Evolutionary conservation across 2,888 invertebrate genomes (phyloP).

Genomic region (Scelioninae gen. 1): DNA sequence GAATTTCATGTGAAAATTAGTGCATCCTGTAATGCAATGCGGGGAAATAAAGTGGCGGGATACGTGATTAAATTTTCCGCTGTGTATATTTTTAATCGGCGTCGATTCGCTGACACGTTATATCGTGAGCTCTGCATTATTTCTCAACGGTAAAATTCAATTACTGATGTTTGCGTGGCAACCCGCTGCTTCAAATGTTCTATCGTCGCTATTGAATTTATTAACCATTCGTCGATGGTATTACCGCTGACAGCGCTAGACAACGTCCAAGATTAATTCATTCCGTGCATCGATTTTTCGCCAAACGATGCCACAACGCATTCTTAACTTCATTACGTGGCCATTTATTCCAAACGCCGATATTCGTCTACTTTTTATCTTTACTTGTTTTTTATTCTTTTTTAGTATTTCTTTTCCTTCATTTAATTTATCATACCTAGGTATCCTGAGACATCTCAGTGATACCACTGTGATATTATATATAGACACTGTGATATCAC

Average conservation of each 20-base stretch:
- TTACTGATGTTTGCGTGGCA: conserved; percentile 71
- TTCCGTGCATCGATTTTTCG: no score
- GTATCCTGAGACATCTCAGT: no score
- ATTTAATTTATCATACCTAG: no score
- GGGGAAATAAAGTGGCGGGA: conserved; percentile 33
- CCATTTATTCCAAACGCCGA: no score
- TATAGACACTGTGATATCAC: no score
- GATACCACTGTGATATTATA: no score
- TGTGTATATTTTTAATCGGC: conserved; percentile 65
- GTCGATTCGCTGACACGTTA: conserved; percentile 56
- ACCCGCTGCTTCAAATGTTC: conserved; percentile 67
- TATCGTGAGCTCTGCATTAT: conserved; percentile 60
- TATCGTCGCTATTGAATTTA: conserved; percentile 61
- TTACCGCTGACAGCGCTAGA: conserved; percentile 55
- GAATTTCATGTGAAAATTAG: conserved; percentile 49
- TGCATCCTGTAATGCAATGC: conserved; percentile 31
- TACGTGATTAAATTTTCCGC: conserved; percentile 55
- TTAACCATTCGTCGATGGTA: conserved; percentile 56
- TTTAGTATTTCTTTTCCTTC: no score
- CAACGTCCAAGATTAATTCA: no score
- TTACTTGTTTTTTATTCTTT: no score
- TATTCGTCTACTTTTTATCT: no score
- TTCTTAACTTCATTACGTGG: no score
- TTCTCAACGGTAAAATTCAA: conserved; percentile 73
- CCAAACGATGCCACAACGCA: no score